Evolutionary conservation across 1,140 invertebrate species (phyloP).

Genomic region (Chionoecetes opilio): DNA sequence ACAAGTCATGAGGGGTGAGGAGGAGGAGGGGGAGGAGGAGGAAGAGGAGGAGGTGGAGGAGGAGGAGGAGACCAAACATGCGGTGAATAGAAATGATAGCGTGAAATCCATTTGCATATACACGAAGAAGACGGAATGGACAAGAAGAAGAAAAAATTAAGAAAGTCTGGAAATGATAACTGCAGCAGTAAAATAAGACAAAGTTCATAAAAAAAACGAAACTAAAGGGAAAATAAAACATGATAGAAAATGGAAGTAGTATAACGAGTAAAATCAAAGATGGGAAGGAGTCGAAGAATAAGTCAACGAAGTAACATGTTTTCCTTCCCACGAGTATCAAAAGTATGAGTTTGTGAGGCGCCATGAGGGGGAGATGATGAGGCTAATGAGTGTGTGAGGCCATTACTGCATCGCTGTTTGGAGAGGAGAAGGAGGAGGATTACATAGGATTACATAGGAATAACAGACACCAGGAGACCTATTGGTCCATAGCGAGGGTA

Average conservation of each 20-base stretch:
- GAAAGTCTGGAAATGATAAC: no score
- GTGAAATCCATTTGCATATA: slow-evolving; percentile 19
- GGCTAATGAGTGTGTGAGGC: neutral
- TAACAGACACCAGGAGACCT: no score
- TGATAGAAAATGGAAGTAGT: no score
- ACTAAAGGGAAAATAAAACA: neutral
- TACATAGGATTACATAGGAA: no score
- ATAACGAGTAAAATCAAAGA: neutral
- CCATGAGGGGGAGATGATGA: slow-evolving; percentile 9
- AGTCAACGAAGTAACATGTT: neutral
- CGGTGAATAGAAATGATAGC: slow-evolving; percentile 6
- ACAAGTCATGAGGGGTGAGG: neutral
- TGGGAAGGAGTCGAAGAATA: no score
- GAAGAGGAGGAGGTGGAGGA: no score
- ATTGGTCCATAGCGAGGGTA: no score
- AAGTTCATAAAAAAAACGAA: neutral
- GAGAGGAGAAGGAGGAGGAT: neutral
- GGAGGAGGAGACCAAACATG: slow-evolving; percentile 13
- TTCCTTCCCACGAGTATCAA: slow-evolving; percentile 16
- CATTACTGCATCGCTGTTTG: neutral
- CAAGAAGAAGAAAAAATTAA: neutral
- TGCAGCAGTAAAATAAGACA: neutral
- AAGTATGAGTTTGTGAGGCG: slow-evolving; percentile 4
- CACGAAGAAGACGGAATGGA: neutral
- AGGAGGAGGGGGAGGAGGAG: no score